Evolutionary conservation across 2,888 invertebrate genomes (phyloP).

Genomic region (Philaethria dido): DNA sequence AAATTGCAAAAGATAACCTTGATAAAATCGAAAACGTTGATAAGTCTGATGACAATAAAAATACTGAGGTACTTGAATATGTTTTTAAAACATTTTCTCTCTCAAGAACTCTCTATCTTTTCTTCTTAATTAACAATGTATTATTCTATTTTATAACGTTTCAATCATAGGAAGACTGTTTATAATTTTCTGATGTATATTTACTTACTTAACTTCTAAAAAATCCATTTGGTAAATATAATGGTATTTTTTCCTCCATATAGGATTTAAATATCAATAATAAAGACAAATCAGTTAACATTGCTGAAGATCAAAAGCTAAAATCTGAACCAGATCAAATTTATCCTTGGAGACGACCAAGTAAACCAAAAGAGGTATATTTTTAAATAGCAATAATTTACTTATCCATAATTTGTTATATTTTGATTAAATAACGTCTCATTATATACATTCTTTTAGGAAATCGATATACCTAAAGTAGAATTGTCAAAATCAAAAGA

Average conservation of each 20-base stretch:
- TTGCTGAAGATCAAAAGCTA: conserved; percentile 33
- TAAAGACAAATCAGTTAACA: conserved; percentile 14
- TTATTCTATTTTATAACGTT: not conserved
- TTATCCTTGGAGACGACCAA: conserved; percentile 47
- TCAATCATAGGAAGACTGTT: not conserved
- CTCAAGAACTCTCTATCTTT: not conserved
- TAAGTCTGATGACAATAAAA: not conserved
- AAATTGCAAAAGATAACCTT: conserved; percentile 2
- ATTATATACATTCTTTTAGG: conserved; percentile 29
- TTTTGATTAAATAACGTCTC: not conserved
- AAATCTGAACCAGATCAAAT: conserved; percentile 32
- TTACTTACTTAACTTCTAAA: not conserved
- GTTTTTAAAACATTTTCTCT: not conserved
- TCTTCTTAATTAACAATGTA: not conserved
- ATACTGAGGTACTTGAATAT: not conserved
- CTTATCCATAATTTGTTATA: not conserved
- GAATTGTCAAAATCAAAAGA: conserved; percentile 7
- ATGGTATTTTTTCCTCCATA: not conserved
- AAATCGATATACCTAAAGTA: conserved; percentile 27
- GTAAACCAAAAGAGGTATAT: conserved; percentile 45
- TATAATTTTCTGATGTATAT: not conserved
- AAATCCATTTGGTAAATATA: not conserved
- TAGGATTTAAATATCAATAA: conserved; percentile 18
- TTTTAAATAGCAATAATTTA: conserved; percentile 21
- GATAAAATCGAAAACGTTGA: conserved; percentile 1